Evolutionary conservation across 2,113 vertebrate species (phyloP).

Genomic region (Puntigrus tetrazona): DNA sequence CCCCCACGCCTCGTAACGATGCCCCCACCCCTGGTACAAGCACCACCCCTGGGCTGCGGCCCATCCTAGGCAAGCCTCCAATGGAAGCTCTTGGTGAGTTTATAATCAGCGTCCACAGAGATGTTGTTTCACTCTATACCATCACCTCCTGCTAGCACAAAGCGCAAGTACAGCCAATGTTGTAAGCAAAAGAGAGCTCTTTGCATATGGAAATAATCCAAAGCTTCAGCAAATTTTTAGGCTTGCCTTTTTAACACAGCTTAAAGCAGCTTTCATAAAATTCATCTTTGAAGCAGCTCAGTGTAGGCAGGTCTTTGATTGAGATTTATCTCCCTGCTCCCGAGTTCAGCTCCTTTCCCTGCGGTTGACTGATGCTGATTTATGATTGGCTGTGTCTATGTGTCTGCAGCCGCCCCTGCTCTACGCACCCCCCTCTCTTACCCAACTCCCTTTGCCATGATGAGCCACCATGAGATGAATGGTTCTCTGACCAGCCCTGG

Average conservation of each 20-base stretch:
- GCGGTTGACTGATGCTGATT: slow-evolving; percentile 29
- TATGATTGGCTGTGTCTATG: slow-evolving; percentile 38
- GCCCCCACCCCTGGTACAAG: slow-evolving; percentile 94
- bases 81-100: slow-evolving; percentile 86
- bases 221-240: background rate
- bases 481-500: slow-evolving; percentile 89
- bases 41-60: slow-evolving; percentile 90
- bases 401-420: slow-evolving; percentile 79
- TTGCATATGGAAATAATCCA: slow-evolving; percentile 30
- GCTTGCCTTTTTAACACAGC: background rate
- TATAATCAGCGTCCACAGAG: background rate
- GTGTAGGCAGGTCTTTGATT: slow-evolving; percentile 31
- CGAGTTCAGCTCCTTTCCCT: background rate
- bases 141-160: background rate
- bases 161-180: background rate
- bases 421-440: slow-evolving; percentile 92
- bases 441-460: slow-evolving; percentile 90
- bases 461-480: slow-evolving; percentile 95
- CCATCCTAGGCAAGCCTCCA: slow-evolving; percentile 88
- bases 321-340: slow-evolving; percentile 24
- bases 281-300: background rate
- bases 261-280: background rate
- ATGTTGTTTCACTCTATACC: background rate
- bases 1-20: slow-evolving; percentile 90
- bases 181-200: background rate